Percentiles rank a stretch among this genome's conserved stretches.
Conservation (phyloP, 1,140 invertebrate species). For the Drosophila ercepeae region DNA sequence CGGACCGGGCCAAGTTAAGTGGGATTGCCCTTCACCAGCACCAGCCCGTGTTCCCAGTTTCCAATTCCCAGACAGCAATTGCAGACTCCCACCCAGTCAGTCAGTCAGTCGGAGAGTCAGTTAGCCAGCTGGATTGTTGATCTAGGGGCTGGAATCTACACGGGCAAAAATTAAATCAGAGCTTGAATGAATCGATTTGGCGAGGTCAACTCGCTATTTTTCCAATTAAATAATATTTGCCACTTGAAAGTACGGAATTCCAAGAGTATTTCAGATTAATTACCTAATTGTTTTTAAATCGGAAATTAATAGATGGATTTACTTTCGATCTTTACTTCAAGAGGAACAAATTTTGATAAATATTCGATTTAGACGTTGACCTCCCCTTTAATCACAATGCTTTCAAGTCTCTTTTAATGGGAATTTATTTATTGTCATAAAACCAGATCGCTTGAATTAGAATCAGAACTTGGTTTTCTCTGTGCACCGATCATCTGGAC, state of each 20-base stretch:
- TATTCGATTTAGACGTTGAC: no score
- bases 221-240: neutral
- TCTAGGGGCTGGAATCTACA: constrained; percentile 4
- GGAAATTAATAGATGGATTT: neutral
- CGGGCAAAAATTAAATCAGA: neutral
- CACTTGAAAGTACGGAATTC: neutral
- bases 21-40: constrained; percentile 36
- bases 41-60: constrained; percentile 24
- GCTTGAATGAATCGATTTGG: neutral
- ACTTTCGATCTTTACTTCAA: no score
- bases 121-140: constrained; percentile 8
- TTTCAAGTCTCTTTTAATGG: no score
- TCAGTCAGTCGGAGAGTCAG: neutral
- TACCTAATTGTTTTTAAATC: neutral
- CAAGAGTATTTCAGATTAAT: neutral
- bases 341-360: no score
- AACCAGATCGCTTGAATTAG: neutral
- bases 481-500: constrained; percentile 40
- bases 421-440: neutral
- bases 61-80: constrained; percentile 29
- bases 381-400: no score
- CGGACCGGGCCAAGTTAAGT: constrained; percentile 25
- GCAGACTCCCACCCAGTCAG: constrained; percentile 21
- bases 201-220: neutral
- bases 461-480: neutral